phyloP scores from a whole-genome alignment of 1,140 invertebrate species.

The Orchestia grillus region DNA sequence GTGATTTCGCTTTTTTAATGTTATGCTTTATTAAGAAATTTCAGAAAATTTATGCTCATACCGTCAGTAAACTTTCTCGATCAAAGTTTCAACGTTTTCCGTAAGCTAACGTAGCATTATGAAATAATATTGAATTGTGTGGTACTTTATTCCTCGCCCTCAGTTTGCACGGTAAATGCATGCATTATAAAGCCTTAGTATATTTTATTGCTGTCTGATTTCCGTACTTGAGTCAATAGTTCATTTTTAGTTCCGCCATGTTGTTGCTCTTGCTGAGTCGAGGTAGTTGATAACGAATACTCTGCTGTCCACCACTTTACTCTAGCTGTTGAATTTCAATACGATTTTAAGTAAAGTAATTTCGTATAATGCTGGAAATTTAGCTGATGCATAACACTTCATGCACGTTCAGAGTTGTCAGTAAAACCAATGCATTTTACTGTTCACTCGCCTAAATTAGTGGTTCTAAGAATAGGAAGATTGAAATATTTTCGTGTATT shows the following conservation, averaged over 20 bases:
- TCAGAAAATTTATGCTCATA: neutral
- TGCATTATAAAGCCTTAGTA: too few species aligned
- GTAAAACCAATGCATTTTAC: neutral
- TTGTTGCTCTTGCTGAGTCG: too few species aligned
- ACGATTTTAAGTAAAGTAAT: neutral
- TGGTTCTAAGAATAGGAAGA: neutral
- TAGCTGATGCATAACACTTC: neutral
- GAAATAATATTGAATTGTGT: neutral
- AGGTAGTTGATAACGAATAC: too few species aligned
- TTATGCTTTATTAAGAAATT: neutral
- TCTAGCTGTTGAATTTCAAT: neutral
- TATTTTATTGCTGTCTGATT: too few species aligned
- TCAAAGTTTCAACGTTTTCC: neutral
- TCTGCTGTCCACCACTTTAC: neutral
- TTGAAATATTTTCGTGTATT: neutral
- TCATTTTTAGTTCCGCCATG: too few species aligned
- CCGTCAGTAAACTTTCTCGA: neutral
- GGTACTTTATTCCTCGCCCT: neutral
- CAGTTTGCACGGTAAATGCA: too few species aligned
- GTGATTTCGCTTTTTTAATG: neutral
- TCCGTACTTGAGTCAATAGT: too few species aligned
- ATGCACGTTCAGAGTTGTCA: too few species aligned
- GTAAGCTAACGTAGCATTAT: neutral
- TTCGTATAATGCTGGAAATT: neutral
- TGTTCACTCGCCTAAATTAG: neutral